Conservation (phyloP, 2,113 vertebrate genomes). For the Spea bombifrons region DNA sequence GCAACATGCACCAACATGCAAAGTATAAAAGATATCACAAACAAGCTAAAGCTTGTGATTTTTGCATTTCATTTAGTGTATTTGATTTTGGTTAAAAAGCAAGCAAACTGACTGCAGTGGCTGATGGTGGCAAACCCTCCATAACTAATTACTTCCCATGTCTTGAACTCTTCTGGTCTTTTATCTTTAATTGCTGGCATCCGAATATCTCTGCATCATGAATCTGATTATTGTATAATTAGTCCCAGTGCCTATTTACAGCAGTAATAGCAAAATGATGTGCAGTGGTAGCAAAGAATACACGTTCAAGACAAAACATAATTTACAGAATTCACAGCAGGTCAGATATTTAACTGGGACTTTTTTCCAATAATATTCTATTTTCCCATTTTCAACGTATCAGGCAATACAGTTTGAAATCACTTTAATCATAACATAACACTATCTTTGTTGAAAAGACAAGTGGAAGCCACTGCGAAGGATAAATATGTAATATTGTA, state of each 20-base stretch:
- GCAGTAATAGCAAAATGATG: neutral
- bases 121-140: no score
- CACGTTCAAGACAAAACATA: neutral
- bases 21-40: no score
- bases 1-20: no score
- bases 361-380: conserved; percentile 14
- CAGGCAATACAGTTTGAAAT: conserved; percentile 16
- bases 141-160: no score
- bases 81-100: no score
- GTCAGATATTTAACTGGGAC: neutral
- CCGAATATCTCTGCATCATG: neutral
- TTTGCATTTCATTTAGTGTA: no score
- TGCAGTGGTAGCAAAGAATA: neutral
- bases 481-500: conserved; percentile 35
- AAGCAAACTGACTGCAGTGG: no score
- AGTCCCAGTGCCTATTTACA: neutral
- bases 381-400: neutral
- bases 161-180: no score
- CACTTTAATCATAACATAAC: conserved; percentile 19
- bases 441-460: conserved; percentile 24
- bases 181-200: conserved; percentile 1
- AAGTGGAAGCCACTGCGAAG: conserved; percentile 38
- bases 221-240: neutral
- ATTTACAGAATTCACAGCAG: neutral
- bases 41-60: no score